phyloP scores from a whole-genome alignment of 1,140 invertebrate species.

The Musca vetustissima region DNA sequence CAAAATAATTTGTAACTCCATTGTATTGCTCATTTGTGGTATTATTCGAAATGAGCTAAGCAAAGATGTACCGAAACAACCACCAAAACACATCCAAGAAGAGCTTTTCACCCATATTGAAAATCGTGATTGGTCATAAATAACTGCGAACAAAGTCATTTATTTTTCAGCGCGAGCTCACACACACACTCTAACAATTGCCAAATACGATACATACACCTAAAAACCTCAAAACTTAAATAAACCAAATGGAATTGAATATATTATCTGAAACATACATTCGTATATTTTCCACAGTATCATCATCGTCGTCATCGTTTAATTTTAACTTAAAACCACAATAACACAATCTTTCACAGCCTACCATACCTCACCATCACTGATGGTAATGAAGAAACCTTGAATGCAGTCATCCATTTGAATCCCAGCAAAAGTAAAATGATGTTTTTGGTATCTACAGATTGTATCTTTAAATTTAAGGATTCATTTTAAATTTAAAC shows the following conservation, averaged over 20 bases:
- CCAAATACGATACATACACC: neutral
- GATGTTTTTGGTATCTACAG: slow-evolving; percentile 6
- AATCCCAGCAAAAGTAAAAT: neutral
- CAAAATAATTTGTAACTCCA: too few species aligned
- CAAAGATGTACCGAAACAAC: too few species aligned
- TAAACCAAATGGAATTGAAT: neutral
- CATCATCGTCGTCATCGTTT: neutral
- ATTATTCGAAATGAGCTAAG: too few species aligned
- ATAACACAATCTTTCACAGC: neutral
- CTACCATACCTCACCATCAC: neutral
- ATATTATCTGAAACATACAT: neutral
- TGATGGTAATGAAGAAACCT: neutral
- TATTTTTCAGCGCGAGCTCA: neutral
- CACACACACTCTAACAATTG: neutral
- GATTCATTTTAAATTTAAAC: slow-evolving; percentile 2
- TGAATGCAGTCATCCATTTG: neutral
- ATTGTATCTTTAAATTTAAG: slow-evolving; percentile 4
- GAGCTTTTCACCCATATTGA: neutral
- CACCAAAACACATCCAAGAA: too few species aligned
- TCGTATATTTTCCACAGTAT: neutral
- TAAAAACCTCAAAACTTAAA: slow-evolving; percentile 9
- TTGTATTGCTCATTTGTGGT: too few species aligned
- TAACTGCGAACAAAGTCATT: slow-evolving; percentile 5
- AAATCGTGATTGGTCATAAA: slow-evolving; percentile 1
- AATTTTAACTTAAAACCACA: slow-evolving; percentile 16